Conservation (phyloP, 2,888 invertebrate species). For the Drosophila aldrichi region DNA sequence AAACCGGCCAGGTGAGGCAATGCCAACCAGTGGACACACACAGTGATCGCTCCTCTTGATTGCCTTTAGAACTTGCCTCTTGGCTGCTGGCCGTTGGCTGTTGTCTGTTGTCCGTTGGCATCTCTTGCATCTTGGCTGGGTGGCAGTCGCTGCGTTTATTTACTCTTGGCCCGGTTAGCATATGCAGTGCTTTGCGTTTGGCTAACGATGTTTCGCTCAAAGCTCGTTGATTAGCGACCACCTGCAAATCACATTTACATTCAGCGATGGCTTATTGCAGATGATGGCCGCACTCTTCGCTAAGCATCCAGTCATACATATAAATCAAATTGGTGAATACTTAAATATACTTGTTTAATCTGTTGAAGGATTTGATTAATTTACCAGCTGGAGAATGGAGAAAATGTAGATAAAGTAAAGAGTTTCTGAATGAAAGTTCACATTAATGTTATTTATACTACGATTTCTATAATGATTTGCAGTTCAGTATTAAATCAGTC, state of each 20-base stretch:
- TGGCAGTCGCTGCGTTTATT: slow-evolving; percentile 20
- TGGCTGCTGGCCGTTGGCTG: slow-evolving; percentile 1
- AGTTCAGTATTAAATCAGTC: too few species aligned
- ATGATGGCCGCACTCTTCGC: slow-evolving; percentile 2
- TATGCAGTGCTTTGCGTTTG: slow-evolving; percentile 34
- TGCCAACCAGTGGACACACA: slow-evolving; percentile 8
- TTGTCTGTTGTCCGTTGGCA: not conserved
- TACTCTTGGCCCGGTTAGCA: slow-evolving; percentile 73
- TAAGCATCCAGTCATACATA: slow-evolving; percentile 19
- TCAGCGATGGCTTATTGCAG: slow-evolving; percentile 21
- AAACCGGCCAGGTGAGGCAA: slow-evolving; percentile 30
- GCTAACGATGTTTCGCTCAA: slow-evolving; percentile 52
- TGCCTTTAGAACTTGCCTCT: slow-evolving; percentile 25
- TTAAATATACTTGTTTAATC: slow-evolving; percentile 25
- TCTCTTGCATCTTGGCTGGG: slow-evolving; percentile 36
- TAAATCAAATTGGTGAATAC: slow-evolving; percentile 35
- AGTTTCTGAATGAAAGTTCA: too few species aligned
- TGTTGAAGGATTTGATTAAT: slow-evolving; percentile 11
- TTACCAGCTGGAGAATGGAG: not conserved
- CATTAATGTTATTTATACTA: too few species aligned
- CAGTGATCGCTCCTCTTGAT: slow-evolving; percentile 25
- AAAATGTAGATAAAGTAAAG: not conserved
- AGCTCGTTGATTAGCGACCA: slow-evolving; percentile 77
- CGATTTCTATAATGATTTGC: too few species aligned
- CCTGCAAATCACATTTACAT: slow-evolving; percentile 72